Percentiles rank a stretch among this genome's conserved stretches.
These are phyloP conservation scores for Chrosomus eos DNA, from an alignment of 2,797 vertebrate species.

Conservation along the genomic window DNA sequence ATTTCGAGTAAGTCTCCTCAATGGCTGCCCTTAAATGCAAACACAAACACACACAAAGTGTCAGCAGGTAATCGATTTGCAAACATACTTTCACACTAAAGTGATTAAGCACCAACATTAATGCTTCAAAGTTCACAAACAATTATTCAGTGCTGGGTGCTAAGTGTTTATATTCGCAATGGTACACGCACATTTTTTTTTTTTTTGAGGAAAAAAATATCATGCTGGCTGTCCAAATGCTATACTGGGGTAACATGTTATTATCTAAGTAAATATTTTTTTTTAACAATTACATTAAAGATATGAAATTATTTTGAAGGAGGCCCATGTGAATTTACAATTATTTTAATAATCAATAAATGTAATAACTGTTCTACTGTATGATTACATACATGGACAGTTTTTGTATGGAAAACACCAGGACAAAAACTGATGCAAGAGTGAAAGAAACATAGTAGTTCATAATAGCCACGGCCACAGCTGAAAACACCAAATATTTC, in stretches of 20 bases:
- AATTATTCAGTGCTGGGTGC: not conserved
- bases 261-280: not conserved
- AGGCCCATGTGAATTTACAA: not conserved
- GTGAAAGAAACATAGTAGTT: conserved; percentile 39
- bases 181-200: not conserved
- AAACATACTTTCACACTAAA: not conserved
- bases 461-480: not conserved
- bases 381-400: not conserved
- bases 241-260: not conserved
- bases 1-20: conserved; percentile 95
- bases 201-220: not conserved
- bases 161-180: not conserved
- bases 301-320: not conserved
- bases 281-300: not conserved
- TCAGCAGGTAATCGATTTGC: not conserved
- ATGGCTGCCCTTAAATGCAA: conserved; percentile 81
- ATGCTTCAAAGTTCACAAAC: not conserved
- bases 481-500: not conserved
- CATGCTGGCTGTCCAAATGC: not conserved
- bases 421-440: conserved; percentile 32
- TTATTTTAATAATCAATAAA: not conserved
- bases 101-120: not conserved
- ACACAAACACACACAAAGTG: conserved; percentile 25
- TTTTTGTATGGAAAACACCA: not conserved
- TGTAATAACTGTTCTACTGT: not conserved